Evolutionary conservation across 2,797 vertebrate species (phyloP), one percentile per base, ranked within the genome.

Genomic region (Alauda arvensis): DNA sequence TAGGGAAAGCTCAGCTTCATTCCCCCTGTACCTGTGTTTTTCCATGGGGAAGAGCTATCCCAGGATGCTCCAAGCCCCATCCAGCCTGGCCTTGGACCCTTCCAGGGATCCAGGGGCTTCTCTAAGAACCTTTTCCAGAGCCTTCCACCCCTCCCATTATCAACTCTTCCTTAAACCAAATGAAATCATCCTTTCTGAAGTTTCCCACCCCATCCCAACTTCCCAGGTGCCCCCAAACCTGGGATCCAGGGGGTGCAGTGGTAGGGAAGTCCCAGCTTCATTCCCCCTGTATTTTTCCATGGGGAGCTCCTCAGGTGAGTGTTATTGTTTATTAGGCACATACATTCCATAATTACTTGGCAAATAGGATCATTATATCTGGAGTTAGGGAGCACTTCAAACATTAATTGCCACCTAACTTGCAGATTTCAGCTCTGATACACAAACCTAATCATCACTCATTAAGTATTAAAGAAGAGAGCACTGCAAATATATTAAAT

Each of bases 401-500:
- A 14, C 88, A 93, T 91, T 94, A 94, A 93, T 92, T 94, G 91
- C 91, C 91, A 37, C 89, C 67, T 90, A 84, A 92, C 84, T 91
- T 70, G 87, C 92, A 89, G 82, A 42, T 72, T 75, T 66, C 49
- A 59, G 84, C 69, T 76, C 90, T 78, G 72, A 91, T 85, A 91
- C 85, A 91, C 74, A 83, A 72, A 79, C 75, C 79, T 76, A 48
- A 88, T 94, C 87, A 93, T 88, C 87, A 70, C 78, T 93, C 94
- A 92, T 92, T 93, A 93, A 90, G 68, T 86, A 67, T 91, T 92
- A 92, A 84, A 90, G 92, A 92, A 76, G 76, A 88, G 79, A 93
- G 93, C 92, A 88, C 92, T 94, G 92, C 84, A 92, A 93, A 88
- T 91, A 90, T 91, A 93, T 94, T 88, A 78, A 93, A 93, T 94